These are phyloP conservation scores for Rhabdomys pumilio DNA, from an alignment of 2,797 vertebrate species.

Conservation along the genomic window DNA sequence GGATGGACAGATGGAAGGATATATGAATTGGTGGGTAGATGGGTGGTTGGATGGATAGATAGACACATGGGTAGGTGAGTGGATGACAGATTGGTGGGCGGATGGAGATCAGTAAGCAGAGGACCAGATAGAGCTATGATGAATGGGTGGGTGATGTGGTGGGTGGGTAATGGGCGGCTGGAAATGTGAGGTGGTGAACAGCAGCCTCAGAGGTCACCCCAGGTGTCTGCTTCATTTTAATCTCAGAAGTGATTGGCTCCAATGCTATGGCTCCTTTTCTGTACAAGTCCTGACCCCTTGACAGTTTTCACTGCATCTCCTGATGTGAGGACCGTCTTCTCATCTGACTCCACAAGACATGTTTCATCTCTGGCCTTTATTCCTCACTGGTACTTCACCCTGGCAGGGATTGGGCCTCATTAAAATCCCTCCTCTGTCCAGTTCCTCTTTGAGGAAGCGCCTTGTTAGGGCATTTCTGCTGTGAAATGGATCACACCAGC, in stretches of 20 bases:
- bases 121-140: not conserved
- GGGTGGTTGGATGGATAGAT: not conserved
- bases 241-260: constrained; percentile 37
- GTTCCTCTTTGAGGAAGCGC: constrained; percentile 82
- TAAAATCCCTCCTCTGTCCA: constrained; percentile 74
- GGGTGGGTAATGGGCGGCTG: not conserved
- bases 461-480: constrained; percentile 80
- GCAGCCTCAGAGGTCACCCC: not conserved
- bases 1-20: not conserved
- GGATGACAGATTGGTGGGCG: not conserved
- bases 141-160: not conserved
- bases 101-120: not conserved
- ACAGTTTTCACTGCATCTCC: constrained; percentile 43
- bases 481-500: constrained; percentile 76
- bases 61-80: not conserved
- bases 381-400: constrained; percentile 70
- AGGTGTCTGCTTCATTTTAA: constrained; percentile 34
- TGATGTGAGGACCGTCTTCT: constrained; percentile 52
- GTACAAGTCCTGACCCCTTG: constrained; percentile 41
- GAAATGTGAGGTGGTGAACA: not conserved
- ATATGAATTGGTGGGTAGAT: not conserved
- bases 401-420: constrained; percentile 77
- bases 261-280: constrained; percentile 31
- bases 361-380: constrained; percentile 72
- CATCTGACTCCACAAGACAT: not conserved